A percentile compares a stretch with the other conserved stretches of the same genome.
Evolutionary conservation across 2,113 vertebrate species (phyloP).

Genomic region (Delphinapterus leucas): DNA sequence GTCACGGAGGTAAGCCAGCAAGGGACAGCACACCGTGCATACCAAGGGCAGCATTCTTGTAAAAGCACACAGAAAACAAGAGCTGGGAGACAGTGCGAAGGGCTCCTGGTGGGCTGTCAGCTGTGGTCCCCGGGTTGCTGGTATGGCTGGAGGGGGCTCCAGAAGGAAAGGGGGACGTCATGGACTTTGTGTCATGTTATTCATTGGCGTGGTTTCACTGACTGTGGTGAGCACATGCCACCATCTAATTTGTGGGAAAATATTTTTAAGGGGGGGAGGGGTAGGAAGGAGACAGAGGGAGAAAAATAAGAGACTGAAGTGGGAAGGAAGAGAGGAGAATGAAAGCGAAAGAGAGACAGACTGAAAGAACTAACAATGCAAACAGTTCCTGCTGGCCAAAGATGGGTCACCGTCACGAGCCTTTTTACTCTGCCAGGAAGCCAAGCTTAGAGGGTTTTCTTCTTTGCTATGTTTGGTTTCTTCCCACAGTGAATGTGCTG

Average conservation of each 20-base stretch:
- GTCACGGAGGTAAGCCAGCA: background rate
- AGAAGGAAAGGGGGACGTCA: background rate
- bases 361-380: background rate
- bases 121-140: rapidly evolving
- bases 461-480: background rate
- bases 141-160: rapidly evolving
- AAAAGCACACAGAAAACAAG: background rate
- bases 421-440: background rate
- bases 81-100: background rate
- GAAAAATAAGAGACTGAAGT: rapidly evolving
- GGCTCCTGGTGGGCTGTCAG: background rate
- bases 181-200: background rate
- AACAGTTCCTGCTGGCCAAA: background rate
- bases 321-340: rapidly evolving
- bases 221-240: background rate
- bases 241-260: background rate
- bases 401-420: background rate
- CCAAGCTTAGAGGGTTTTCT: background rate
- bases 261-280: rapidly evolving
- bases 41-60: rapidly evolving
- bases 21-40: rapidly evolving
- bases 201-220: rapidly evolving
- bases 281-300: no score
- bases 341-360: no score
- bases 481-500: background rate